Evolutionary conservation across 2,888 invertebrate genomes (phyloP), one percentile per base, ranked within the genome.

Genomic region (Luperina testacea): DNA sequence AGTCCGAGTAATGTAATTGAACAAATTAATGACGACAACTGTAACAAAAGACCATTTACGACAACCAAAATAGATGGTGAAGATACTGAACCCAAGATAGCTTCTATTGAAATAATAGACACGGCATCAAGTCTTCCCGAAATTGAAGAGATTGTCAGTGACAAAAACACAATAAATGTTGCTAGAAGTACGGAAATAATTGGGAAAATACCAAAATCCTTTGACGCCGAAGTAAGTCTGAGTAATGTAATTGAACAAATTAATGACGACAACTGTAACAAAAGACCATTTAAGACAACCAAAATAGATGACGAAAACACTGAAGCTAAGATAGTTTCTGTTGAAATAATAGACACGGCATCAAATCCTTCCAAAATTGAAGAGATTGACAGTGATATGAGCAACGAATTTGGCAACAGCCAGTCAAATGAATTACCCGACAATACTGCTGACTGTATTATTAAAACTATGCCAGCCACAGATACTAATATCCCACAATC

Each of bases 41-140:
- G 81, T 78, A 42, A 68, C 24, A 67, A 69, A 59, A 64, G 57
- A 45, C 38, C 45, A 42, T 72, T n/a, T 20, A 24, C 72, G 20
- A 71, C 9, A 32, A 42, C 17, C 20, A n/a, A 64, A 61, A 64
- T 4, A 6, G n/a, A 53, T 42, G 38, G 5, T 68, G 72, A 63
- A 27, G 32, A 64, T 8, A 45, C 68, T 63, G 48, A 79, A 32
- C 38, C 63, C 24, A 77, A 77, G 51, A 51, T 61, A 4, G 32
- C 70, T 0, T 83, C 79, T 72, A 88, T 84, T 27, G 86, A 91
- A 67, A 84, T 89, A 59, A 75, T 90, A 59, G 90, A 91, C 27
- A 63, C 79, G 9, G 11, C 83, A 4, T 87, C 89, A 65, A 89
- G 82, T 70, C 78, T 87, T 74, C 75, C 88, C 42, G 82, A 90